Base-by-base conservation (phyloP, 1,140 invertebrate genomes). In the Harpegnathos saltator region DNA sequence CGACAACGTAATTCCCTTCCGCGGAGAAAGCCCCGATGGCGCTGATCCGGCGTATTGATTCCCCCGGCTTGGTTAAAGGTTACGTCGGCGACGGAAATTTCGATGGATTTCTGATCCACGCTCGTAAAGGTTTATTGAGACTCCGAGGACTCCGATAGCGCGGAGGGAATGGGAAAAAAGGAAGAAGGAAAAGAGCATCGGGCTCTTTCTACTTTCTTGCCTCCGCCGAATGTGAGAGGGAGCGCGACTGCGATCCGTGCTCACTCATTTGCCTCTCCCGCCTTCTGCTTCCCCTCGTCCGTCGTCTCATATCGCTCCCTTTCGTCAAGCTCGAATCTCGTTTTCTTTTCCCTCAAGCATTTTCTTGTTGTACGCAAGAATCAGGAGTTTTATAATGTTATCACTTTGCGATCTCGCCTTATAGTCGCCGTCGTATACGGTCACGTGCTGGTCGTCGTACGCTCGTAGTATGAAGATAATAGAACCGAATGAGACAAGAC, bases 11-110 rank as follows among this genome's bases (percentile, higher is more conserved):
- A 82, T 73, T 82, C 69, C 48, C 38, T 62, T 33, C 52, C 24
- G 52, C 38, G 22, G 68, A 82, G 83, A 81, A 66, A 58, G 50
- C 58, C 48, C 59, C 19, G 71, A 68, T 66, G 72, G 56, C 72
- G 63, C 68, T 74, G 77, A 78, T 81, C 62, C 29, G 22, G 66
- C 61, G 83, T 86, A 88, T 86, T 84, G 81, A 88, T 84, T 84
- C 58, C 63, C 44, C 54, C 54, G 33, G 44, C 56, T 69, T 78
- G 82, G 82, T 69, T 80, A 84, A 84, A 84, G 82, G 82, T 81
- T 84, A 63, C 82, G 58, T 66, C 58, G 22, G 63, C 63, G 75
- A 62, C 75, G 75, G 75, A 81, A 84, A 80, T 84, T 84, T 84
- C 54, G 75, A 78, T 83, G 62, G 82, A 82, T 82, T 82, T 82